Evolutionary conservation across 2,113 vertebrate species (phyloP).

Genomic region (Excalfactoria chinensis): DNA sequence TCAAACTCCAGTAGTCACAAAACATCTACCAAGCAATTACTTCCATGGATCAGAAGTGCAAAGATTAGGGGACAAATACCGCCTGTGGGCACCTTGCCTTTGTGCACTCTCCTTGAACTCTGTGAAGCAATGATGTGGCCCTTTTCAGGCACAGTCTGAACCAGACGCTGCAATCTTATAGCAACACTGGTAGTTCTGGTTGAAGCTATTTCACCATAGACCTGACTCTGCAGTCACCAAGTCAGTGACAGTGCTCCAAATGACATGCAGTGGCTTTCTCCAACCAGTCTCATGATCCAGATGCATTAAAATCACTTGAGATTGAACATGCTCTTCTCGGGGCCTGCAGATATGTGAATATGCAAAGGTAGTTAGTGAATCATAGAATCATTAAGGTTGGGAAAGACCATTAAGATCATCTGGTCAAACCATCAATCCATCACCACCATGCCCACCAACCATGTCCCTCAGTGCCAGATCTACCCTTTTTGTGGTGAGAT

Average conservation of each 20-base stretch:
- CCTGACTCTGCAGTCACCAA: background rate
- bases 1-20: background rate
- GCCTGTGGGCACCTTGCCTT: background rate
- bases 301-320: background rate
- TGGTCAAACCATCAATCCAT: too few species aligned
- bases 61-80: background rate
- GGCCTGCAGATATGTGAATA: rapidly evolving
- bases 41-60: background rate
- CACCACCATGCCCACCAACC: too few species aligned
- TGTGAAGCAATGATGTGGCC: slow-evolving; percentile 38
- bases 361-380: background rate
- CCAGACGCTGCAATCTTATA: rapidly evolving
- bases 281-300: background rate
- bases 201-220: background rate
- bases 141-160: background rate
- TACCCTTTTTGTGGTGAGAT: too few species aligned
- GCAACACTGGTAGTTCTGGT: background rate
- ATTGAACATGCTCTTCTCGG: background rate
- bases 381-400: background rate
- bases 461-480: too few species aligned
- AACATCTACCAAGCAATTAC: background rate
- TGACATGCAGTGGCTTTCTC: rapidly evolving
- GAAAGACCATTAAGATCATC: too few species aligned
- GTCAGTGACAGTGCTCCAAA: background rate
- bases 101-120: slow-evolving; percentile 19